Conservation (phyloP, 2,888 invertebrate genomes). For the Lydus trimaculatus region DNA sequence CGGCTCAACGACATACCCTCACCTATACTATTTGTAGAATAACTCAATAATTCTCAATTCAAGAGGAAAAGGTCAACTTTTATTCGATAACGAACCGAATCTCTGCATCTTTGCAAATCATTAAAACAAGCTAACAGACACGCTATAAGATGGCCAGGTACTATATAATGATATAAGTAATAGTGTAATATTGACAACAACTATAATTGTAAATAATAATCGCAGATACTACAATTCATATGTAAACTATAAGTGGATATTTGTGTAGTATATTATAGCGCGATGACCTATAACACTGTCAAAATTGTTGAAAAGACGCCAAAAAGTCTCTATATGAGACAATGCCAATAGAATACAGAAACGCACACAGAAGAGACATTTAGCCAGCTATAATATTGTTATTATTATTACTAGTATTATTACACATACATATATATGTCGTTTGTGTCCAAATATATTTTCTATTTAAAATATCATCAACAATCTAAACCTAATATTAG, state of each 20-base stretch:
- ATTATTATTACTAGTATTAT: not conserved
- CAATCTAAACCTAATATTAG: not conserved
- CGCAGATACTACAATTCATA: not conserved
- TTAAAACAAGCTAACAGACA: no score
- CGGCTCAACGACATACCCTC: no score
- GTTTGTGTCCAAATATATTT: not conserved
- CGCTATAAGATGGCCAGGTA: no score
- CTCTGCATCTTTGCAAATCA: no score
- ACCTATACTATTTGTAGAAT: no score
- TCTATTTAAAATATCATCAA: conserved; percentile 5
- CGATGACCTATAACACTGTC: conserved; percentile 38
- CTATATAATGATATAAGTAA: no score
- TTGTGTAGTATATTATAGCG: conserved; percentile 27
- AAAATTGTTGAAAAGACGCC: conserved; percentile 42
- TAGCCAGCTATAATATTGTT: conserved; percentile 9
- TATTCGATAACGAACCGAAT: no score
- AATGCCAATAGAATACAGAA: conserved; percentile 34
- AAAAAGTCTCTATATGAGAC: conserved; percentile 35
- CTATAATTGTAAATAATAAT: not conserved
- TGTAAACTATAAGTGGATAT: not conserved
- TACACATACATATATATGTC: not conserved
- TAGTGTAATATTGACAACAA: not conserved
- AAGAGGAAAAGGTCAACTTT: no score
- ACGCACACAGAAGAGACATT: conserved; percentile 17
- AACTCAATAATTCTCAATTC: no score